Base-by-base conservation (phyloP, 2,113 vertebrate species). In the Solea solea region DNA sequence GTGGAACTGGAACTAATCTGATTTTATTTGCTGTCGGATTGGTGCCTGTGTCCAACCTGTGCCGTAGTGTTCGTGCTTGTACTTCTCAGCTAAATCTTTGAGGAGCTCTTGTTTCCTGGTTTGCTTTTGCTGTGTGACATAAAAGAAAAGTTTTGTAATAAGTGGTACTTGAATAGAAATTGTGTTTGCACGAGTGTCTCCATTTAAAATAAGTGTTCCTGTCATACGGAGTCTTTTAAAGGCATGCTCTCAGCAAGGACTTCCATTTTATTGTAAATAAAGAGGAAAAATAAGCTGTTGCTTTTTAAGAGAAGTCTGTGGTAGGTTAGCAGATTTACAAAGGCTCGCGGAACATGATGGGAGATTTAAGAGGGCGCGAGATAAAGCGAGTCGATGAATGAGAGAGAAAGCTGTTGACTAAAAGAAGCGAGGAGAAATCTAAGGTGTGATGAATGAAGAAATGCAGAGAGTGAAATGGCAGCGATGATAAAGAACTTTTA, bases 241-340 rank as follows among this genome's bases (percentile, higher is more conserved):
- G 34, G 67, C 25, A 0, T 39, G 56, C 70, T 73, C 46, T 62
- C 82, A 82, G 61, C 46, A 8, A 76, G 55, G 39, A 12, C 65
- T 54, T 76, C 56, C 25, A n/a, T 52, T 73, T 59, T 14, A 6
- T 68, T 78, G 59, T 80, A 70, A 83, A 84, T 70, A 80, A 85
- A 44, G 51, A 68, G 61, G 69, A 57, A 41, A 77, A 76, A 44
- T 39, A 71, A 88, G 76, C 55, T 13, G 41, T 60, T 56, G 7
- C 54, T 86, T 56, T 69, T 80, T 16, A 84, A 75, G 56, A 76
- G 55, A 61, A 52, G 68, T 66, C 78, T 11, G 21, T 27, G 21
- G 76, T 81, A 66, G 65, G 51, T 58, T 60, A 63, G 58, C 70
- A 27, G 82, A 46, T 76, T 81, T 74, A 84, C 50, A 42, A 49